Evolutionary conservation across 2,888 invertebrate species (phyloP).

Genomic region (Parnassius glacialis): DNA sequence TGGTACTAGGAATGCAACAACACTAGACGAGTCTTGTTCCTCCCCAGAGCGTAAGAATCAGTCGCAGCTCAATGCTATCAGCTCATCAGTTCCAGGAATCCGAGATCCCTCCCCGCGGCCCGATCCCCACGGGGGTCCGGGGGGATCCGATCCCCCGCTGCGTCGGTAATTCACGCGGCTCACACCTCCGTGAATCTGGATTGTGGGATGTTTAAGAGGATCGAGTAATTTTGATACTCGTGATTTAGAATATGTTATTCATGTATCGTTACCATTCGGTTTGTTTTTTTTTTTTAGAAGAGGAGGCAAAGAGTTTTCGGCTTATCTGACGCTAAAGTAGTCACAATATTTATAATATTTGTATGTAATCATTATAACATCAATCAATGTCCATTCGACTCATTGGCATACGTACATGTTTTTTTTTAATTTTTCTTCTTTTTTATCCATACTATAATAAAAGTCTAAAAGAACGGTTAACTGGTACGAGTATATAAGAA

Average conservation of each 20-base stretch:
- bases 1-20: slow-evolving; percentile 9
- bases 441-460: too few relatives aligned
- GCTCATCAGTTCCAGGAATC: slow-evolving; percentile 41
- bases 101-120: slow-evolving; percentile 40
- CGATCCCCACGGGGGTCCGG: slow-evolving; percentile 28
- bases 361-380: too few relatives aligned
- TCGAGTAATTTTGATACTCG: slow-evolving; percentile 47
- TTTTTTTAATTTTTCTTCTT: too few relatives aligned
- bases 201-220: slow-evolving; percentile 33
- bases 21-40: slow-evolving; percentile 10
- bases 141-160: slow-evolving; percentile 57
- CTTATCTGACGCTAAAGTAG: too few relatives aligned
- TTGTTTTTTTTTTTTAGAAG: too few relatives aligned
- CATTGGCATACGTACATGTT: too few relatives aligned
- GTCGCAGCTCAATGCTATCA: slow-evolving; percentile 30
- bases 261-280: too few relatives aligned
- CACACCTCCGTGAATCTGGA: slow-evolving; percentile 63
- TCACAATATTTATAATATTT: too few relatives aligned
- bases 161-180: slow-evolving; percentile 70
- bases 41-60: slow-evolving; percentile 12
- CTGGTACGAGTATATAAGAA: too few relatives aligned
- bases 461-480: too few relatives aligned
- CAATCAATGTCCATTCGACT: too few relatives aligned
- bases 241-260: not conserved
- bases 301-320: too few relatives aligned